Percentiles rank a stretch among this genome's conserved stretches.
phyloP scores from a whole-genome alignment of 2,888 invertebrate genomes.

The Carterocephalus palaemon region DNA sequence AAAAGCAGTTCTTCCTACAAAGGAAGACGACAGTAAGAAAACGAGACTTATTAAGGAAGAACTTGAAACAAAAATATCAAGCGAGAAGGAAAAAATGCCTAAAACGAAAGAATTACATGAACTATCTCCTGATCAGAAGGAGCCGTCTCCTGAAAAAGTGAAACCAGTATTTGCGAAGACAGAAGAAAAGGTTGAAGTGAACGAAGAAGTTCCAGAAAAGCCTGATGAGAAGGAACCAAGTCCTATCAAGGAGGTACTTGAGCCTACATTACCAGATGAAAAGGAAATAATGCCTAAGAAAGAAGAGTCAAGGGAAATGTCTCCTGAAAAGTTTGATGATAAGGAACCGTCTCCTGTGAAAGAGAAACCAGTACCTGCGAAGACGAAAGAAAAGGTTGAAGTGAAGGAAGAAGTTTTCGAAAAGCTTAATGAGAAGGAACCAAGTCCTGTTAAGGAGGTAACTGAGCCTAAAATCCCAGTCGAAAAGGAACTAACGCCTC shows the following conservation, averaged over 20 bases:
- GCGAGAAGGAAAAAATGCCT: neutral
- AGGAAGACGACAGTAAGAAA: too few species aligned
- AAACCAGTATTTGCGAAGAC: constrained; percentile 25
- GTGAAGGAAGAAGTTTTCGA: neutral
- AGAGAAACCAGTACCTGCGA: neutral
- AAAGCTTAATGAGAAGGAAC: too few species aligned
- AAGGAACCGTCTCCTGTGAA: too few species aligned
- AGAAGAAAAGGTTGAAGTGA: constrained; percentile 20
- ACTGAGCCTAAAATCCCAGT: too few species aligned
- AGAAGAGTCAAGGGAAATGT: neutral
- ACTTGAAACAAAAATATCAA: neutral
- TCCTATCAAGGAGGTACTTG: neutral
- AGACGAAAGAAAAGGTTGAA: neutral
- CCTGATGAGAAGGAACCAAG: neutral
- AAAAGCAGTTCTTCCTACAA: too few species aligned
- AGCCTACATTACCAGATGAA: neutral
- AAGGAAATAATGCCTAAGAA: neutral
- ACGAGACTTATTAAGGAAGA: neutral
- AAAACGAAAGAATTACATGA: neutral
- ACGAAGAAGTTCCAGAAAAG: neutral
- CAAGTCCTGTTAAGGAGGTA: too few species aligned
- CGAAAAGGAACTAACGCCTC: neutral
- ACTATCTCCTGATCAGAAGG: neutral
- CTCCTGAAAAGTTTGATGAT: neutral
- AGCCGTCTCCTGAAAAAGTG: constrained; percentile 15